These are phyloP conservation scores for Acanthopleura granulata DNA, from an alignment of 2,888 invertebrate genomes.

Conservation along the genomic window DNA sequence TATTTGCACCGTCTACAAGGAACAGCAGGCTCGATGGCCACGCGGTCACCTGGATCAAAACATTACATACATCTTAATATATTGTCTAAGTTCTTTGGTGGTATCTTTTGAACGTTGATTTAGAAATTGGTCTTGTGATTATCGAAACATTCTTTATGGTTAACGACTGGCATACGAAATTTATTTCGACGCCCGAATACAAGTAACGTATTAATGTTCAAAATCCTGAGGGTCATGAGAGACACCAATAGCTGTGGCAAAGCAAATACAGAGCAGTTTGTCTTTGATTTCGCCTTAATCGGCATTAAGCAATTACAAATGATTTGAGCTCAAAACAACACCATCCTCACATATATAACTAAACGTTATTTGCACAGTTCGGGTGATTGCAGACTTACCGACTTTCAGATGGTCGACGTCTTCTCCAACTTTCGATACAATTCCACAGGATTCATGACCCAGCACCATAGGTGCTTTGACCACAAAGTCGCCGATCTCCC, in stretches of 20 bases:
- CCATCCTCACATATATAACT: too few relatives aligned
- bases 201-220: not conserved
- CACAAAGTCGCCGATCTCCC: slow-evolving; percentile 88
- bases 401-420: slow-evolving; percentile 73
- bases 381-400: slow-evolving; percentile 68
- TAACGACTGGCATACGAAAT: too few relatives aligned
- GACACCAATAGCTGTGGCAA: too few relatives aligned
- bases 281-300: too few relatives aligned
- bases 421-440: slow-evolving; percentile 77
- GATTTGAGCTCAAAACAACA: not conserved
- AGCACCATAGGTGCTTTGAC: slow-evolving; percentile 91
- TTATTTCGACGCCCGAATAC: too few relatives aligned
- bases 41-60: slow-evolving; percentile 80
- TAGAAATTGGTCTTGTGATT: too few relatives aligned
- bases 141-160: too few relatives aligned
- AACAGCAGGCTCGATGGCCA: slow-evolving; percentile 94
- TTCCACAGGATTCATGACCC: slow-evolving; percentile 87
- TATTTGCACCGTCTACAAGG: slow-evolving; percentile 83
- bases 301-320: not conserved
- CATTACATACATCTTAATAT: too few relatives aligned
- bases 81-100: too few relatives aligned
- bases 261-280: too few relatives aligned
- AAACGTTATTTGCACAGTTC: not conserved
- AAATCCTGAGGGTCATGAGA: too few relatives aligned
- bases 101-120: too few relatives aligned